Conservation (phyloP, 1,140 invertebrate species). For the Calliphora vicina region DNA sequence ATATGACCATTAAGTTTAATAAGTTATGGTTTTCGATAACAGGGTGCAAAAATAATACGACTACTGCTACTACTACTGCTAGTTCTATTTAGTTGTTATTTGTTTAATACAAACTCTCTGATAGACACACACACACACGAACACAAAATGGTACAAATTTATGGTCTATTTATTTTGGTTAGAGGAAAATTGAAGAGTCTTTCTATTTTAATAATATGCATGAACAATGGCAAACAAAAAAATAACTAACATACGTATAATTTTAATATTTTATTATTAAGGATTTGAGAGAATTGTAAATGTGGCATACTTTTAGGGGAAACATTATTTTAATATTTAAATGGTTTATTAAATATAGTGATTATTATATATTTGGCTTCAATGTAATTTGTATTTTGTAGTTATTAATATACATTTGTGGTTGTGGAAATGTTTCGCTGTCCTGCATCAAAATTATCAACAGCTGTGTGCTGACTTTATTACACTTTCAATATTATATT, state of each 20-base stretch:
- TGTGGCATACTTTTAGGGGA: neutral
- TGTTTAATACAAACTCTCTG: no score
- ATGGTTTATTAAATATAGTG: neutral
- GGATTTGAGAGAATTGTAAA: neutral
- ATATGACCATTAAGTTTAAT: conserved; percentile 49
- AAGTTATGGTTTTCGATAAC: conserved; percentile 47
- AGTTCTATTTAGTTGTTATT: no score
- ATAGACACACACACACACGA: no score
- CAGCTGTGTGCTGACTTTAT: no score
- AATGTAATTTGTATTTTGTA: no score
- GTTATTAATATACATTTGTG: no score
- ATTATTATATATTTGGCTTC: neutral
- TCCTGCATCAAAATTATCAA: no score
- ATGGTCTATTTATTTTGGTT: conserved; percentile 2
- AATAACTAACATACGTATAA: neutral
- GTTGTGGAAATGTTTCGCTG: no score
- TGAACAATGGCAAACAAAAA: neutral
- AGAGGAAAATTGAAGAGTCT: neutral
- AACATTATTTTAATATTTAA: neutral
- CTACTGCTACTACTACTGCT: neutral
- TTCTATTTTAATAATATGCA: conserved; percentile 11
- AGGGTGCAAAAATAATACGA: conserved; percentile 12
- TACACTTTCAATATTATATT: no score
- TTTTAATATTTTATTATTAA: conserved; percentile 33
- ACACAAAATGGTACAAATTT: conserved; percentile 14